Conservation (phyloP, 1,140 invertebrate genomes). For the Lepeophtheirus salmonis region DNA sequence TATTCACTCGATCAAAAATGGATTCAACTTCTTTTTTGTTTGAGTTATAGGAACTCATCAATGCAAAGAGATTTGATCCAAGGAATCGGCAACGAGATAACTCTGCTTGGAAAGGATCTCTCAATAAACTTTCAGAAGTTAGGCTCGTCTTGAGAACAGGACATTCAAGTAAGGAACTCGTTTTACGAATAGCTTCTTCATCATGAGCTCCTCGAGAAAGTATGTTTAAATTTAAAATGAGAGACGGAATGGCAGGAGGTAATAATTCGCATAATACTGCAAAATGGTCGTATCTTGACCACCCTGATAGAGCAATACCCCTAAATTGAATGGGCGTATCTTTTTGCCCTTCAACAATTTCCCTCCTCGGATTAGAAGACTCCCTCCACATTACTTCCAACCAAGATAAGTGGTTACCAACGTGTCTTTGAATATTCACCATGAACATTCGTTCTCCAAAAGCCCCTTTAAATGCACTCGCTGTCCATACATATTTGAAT, state of each 20-base stretch:
- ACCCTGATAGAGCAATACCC: conserved; percentile 35
- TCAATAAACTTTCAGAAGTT: conserved; percentile 21
- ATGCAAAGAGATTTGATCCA: conserved; percentile 26
- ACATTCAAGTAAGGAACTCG: conserved; percentile 20
- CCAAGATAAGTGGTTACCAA: conserved; percentile 28
- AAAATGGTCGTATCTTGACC: conserved; percentile 45
- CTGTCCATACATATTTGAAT: conserved; percentile 36
- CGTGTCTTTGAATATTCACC: conserved; percentile 32
- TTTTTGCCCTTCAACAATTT: not conserved
- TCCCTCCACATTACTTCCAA: conserved; percentile 31
- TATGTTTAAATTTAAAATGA: conserved; percentile 27
- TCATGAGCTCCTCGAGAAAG: conserved; percentile 20
- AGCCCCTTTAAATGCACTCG: conserved; percentile 36
- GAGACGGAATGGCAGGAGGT: conserved; percentile 39
- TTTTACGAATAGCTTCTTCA: conserved; percentile 16
- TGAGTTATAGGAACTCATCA: conserved; percentile 20
- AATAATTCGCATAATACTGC: conserved; percentile 43
- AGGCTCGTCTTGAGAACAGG: conserved; percentile 13
- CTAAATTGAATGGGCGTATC: conserved; percentile 15
- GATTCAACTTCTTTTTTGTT: conserved; percentile 15
- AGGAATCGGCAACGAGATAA: conserved; percentile 27
- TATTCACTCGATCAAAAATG: conserved; percentile 3
- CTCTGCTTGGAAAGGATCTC: conserved; percentile 20
- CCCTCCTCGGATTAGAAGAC: conserved; percentile 8
- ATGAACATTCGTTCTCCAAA: conserved; percentile 27